phyloP scores from a whole-genome alignment of 1,140 invertebrate genomes.

The Brachionus plicatilis region DNA sequence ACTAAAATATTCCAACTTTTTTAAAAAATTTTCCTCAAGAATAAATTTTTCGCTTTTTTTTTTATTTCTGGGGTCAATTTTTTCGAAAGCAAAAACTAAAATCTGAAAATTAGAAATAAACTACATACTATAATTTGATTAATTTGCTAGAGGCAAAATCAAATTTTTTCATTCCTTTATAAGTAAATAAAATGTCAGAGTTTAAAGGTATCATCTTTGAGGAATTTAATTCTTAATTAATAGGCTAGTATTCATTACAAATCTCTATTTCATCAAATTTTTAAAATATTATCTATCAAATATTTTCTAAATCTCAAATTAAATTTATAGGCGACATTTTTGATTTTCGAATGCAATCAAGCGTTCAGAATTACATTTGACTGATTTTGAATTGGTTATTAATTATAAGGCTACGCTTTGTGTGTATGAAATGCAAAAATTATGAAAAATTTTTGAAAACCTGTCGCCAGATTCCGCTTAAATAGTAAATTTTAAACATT shows the following conservation, averaged over 20 bases:
- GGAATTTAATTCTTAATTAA: background rate
- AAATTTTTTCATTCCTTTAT: background rate
- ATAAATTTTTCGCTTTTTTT: no score
- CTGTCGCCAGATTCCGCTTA: background rate
- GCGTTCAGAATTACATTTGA: background rate
- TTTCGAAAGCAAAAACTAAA: background rate
- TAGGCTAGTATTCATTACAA: background rate
- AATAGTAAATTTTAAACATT: background rate
- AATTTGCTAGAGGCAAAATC: background rate
- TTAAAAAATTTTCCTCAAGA: no score
- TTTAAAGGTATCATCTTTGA: background rate
- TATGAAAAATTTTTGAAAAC: background rate
- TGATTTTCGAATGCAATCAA: background rate
- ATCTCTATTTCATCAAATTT: background rate
- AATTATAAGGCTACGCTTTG: background rate
- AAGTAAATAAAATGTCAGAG: background rate
- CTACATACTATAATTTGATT: background rate
- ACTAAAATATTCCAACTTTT: no score
- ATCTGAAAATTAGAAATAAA: background rate
- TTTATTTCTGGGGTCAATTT: no score
- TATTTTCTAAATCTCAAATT: background rate
- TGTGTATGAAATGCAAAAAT: background rate
- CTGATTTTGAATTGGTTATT: background rate
- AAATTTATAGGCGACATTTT: background rate
- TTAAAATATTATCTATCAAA: background rate